These are phyloP conservation scores for Clanis bilineata DNA, from an alignment of 2,888 invertebrate species.

Conservation along the genomic window DNA sequence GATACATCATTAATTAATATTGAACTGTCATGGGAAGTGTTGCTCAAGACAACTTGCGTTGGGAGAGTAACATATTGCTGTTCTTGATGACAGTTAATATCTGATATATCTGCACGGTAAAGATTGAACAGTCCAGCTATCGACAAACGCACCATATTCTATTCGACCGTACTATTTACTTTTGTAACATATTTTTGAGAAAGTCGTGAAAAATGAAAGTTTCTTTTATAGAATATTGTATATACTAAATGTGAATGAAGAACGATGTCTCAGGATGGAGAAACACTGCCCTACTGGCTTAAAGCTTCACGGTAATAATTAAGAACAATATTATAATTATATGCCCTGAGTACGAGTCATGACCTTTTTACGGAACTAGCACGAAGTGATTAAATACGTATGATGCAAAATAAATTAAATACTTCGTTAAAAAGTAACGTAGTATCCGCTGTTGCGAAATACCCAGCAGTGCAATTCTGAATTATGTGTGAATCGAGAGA, in stretches of 20 bases:
- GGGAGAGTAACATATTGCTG: conserved; percentile 16
- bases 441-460: conserved; percentile 1
- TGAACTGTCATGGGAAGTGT: conserved; percentile 57
- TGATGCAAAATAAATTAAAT: conserved; percentile 11
- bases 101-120: conserved; percentile 1
- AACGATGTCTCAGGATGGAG: background rate
- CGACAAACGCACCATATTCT: background rate
- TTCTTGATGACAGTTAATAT: conserved; percentile 16
- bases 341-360: background rate
- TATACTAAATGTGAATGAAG: background rate
- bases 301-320: background rate
- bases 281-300: background rate
- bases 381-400: conserved; percentile 10
- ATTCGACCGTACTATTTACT: background rate
- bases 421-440: background rate
- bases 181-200: background rate
- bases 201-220: background rate
- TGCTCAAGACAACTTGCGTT: conserved; percentile 48
- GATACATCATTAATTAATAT: conserved; percentile 60
- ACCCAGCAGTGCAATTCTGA: background rate
- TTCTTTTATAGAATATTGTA: background rate
- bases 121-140: background rate
- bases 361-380: conserved; percentile 12
- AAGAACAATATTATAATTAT: background rate
- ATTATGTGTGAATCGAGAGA: background rate